Conservation (phyloP, 2,797 vertebrate species). For the Mareca penelope region DNA sequence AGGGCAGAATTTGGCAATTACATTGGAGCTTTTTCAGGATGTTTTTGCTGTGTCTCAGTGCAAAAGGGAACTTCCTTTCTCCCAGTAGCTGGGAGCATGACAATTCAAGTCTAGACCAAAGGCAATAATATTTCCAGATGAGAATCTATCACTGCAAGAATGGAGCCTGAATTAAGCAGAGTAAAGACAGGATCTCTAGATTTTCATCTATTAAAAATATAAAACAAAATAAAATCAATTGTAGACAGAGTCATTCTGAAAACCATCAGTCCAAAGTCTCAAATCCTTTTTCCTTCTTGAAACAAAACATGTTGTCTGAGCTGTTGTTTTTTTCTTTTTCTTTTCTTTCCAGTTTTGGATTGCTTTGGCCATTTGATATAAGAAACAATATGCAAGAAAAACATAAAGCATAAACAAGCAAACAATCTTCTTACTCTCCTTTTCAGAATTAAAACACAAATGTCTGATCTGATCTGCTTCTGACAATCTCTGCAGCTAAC, state of each 20-base stretch:
- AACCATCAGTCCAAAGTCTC: not conserved
- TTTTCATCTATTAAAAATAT: not conserved
- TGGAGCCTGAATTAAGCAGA: not conserved
- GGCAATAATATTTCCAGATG: not conserved
- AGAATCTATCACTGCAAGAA: not conserved
- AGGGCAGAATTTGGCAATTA: not conserved
- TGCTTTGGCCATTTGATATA: not conserved
- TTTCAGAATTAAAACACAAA: not conserved
- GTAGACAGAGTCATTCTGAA: not conserved
- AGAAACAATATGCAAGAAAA: not conserved
- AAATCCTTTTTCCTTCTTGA: not conserved
- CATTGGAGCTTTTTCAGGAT: not conserved
- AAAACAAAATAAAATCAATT: rapidly evolving
- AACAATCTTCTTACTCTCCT: not conserved
- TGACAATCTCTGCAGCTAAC: not conserved
- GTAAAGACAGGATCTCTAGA: not conserved
- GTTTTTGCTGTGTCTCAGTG: not conserved
- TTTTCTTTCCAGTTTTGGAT: not conserved
- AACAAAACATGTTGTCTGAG: not conserved
- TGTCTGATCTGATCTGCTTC: not conserved
- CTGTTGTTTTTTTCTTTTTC: not conserved
- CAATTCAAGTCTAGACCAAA: not conserved
- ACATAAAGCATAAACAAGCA: not conserved
- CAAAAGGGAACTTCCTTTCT: not conserved
- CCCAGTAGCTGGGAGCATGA: not conserved